Evolutionary conservation across 2,888 invertebrate species (phyloP).

Genomic region (Ectobius pallidus): DNA sequence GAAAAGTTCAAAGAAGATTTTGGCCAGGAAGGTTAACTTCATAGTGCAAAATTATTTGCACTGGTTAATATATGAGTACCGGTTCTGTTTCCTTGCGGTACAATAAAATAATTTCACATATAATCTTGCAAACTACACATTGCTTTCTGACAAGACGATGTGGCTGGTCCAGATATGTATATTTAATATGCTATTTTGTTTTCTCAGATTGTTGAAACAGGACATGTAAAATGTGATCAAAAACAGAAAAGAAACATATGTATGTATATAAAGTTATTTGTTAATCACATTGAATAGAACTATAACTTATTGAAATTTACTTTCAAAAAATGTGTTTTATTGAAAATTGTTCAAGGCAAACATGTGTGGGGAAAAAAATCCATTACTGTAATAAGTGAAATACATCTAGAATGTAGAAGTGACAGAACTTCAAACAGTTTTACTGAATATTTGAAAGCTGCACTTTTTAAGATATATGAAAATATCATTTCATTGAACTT

Average conservation of each 20-base stretch:
- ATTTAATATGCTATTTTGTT: neutral
- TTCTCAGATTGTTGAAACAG: neutral
- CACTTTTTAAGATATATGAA: too few species aligned
- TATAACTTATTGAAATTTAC: too few species aligned
- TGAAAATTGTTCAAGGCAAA: too few species aligned
- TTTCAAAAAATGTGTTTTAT: too few species aligned
- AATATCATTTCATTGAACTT: too few species aligned
- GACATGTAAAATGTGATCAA: neutral
- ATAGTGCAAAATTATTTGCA: neutral
- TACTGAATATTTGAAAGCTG: too few species aligned
- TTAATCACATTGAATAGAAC: neutral
- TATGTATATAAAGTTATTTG: neutral
- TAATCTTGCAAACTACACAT: neutral
- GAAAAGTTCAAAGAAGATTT: constrained; percentile 97
- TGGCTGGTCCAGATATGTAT: constrained; percentile 2
- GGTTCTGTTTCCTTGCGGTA: neutral
- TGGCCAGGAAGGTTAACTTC: constrained; percentile 90
- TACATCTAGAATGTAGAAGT: too few species aligned
- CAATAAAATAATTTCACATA: neutral
- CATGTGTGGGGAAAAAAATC: too few species aligned
- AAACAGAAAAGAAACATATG: neutral
- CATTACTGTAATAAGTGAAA: too few species aligned
- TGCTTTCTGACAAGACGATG: neutral
- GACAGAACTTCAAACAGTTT: too few species aligned
- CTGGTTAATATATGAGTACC: neutral